Evolutionary conservation across 2,888 invertebrate genomes (phyloP).

Genomic region (Hirtodrosophila trivittata): DNA sequence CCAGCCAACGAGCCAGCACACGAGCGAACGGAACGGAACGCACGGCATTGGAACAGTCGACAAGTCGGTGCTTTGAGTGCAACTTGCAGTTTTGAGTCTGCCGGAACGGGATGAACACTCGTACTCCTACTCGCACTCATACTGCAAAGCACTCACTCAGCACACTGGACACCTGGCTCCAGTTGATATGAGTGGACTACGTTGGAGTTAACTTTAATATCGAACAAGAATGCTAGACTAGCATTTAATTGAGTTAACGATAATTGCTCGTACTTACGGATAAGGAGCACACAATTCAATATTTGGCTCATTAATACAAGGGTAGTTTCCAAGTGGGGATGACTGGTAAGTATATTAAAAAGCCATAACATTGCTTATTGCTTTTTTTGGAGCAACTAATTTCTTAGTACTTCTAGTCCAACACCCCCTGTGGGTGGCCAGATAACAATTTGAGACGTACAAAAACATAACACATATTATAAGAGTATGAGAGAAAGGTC

Average conservation of each 20-base stretch:
- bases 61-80: conserved; percentile 40
- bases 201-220: conserved; percentile 1
- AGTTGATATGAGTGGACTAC: neutral
- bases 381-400: neutral
- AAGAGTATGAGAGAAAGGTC: too few species aligned
- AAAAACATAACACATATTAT: too few species aligned
- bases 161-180: conserved; percentile 26
- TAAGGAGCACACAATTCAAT: conserved; percentile 56
- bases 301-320: conserved; percentile 47
- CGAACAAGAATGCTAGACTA: conserved; percentile 36
- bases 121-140: neutral
- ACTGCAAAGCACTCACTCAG: conserved; percentile 2
- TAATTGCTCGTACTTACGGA: conserved; percentile 29
- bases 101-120: conserved; percentile 16
- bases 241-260: conserved; percentile 64
- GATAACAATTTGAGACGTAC: too few species aligned
- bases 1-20: conserved; percentile 4
- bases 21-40: conserved; percentile 43
- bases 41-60: conserved; percentile 32
- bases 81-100: conserved; percentile 48
- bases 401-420: too few species aligned
- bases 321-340: conserved; percentile 41
- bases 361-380: conserved; percentile 44
- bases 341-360: conserved; percentile 34
- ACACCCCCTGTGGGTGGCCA: too few species aligned